Evolutionary conservation across 2,113 vertebrate genomes (phyloP).

Genomic region (Halcyon senegalensis): DNA sequence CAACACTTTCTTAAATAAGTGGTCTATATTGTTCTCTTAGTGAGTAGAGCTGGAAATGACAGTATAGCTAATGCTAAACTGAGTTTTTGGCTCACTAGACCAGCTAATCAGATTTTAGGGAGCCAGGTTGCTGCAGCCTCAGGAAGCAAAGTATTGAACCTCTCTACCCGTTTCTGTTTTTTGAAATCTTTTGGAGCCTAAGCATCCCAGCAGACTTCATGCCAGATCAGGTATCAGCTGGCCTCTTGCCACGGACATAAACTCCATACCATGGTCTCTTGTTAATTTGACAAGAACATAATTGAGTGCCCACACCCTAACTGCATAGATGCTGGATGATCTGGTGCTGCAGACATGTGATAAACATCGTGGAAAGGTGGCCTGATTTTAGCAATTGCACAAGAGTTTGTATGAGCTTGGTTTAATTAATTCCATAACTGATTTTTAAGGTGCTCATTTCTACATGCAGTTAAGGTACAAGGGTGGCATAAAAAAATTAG

Average conservation of each 20-base stretch:
- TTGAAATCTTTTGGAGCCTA: not conserved
- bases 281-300: conserved; percentile 66
- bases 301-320: conserved; percentile 59
- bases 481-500: not conserved
- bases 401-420: not conserved
- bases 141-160: not conserved
- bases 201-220: not conserved
- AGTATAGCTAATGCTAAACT: not conserved
- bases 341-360: not conserved
- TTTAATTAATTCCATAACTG: conserved; percentile 23
- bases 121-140: not conserved
- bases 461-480: not conserved
- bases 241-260: conserved; percentile 36
- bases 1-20: not conserved
- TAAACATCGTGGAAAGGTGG: conserved; percentile 41
- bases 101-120: conserved; percentile 6
- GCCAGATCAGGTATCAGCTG: conserved; percentile 63
- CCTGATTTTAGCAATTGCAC: conserved; percentile 44
- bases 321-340: conserved; percentile 45
- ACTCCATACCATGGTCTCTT: conserved; percentile 43
- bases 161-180: not conserved
- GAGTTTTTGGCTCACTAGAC: not conserved
- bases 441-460: not conserved
- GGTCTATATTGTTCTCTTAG: not conserved
- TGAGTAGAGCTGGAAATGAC: not conserved